These are phyloP conservation scores for Pampus argenteus DNA, from an alignment of 2,797 vertebrate genomes.

Conservation along the genomic window DNA sequence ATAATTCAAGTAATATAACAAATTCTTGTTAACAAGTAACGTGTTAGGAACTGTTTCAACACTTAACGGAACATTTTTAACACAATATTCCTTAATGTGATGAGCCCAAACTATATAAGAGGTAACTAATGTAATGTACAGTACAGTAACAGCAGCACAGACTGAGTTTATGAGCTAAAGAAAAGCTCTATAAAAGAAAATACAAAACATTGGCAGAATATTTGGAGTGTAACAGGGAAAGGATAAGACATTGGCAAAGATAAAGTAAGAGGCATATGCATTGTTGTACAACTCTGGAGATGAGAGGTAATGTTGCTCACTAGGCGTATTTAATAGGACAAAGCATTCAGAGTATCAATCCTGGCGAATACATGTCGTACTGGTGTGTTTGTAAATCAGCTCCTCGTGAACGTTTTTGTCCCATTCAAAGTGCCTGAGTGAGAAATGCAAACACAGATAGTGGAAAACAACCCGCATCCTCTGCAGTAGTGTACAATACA, in stretches of 20 bases:
- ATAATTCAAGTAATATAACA: constrained; percentile 72
- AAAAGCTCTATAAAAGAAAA: constrained; percentile 60
- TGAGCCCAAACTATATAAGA: constrained; percentile 71
- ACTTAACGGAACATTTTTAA: constrained; percentile 52
- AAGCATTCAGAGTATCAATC: constrained; percentile 37
- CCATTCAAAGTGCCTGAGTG: constrained; percentile 64
- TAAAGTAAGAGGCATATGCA: constrained; percentile 57
- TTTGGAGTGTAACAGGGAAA: constrained; percentile 53
- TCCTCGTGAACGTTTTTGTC: constrained; percentile 55
- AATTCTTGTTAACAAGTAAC: constrained; percentile 52
- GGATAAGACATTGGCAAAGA: constrained; percentile 57
- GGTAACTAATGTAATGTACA: constrained; percentile 83
- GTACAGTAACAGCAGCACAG: constrained; percentile 84
- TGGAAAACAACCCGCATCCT: constrained; percentile 65
- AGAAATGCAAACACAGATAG: constrained; percentile 41
- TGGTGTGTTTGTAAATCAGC: constrained; percentile 23
- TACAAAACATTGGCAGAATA: constrained; percentile 61
- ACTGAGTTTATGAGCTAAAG: constrained; percentile 60
- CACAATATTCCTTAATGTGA: constrained; percentile 48
- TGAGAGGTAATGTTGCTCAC: constrained; percentile 52
- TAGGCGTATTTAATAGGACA: constrained; percentile 64
- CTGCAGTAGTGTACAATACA: constrained; percentile 60
- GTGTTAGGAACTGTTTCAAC: constrained; percentile 30
- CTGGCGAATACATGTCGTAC: constrained; percentile 4
- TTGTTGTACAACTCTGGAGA: constrained; percentile 51